Base-by-base conservation (phyloP, 2,113 vertebrate genomes). In the Siniperca chuatsi region DNA sequence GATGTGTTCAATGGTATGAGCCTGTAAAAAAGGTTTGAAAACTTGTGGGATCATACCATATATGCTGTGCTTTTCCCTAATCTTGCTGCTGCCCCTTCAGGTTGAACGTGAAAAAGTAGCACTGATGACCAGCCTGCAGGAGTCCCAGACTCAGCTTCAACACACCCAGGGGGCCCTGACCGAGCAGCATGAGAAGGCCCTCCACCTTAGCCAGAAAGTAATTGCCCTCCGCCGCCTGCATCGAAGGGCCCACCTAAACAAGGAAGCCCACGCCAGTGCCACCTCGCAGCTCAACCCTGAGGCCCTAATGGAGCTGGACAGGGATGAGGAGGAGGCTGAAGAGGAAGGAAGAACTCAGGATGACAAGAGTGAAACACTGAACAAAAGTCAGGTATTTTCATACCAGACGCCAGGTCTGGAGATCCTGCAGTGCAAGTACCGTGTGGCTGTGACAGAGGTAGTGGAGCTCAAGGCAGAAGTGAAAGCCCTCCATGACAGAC, bases 341-440 rank as follows among this genome's bases (percentile, higher is more conserved):
- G 86, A 84, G 4, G 70, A 84, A 12, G 83, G 73, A 0, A 96
- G 95, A 54, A 81, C 93, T 13, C 96, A 96, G 0, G 92, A 93
- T 13, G 96, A 96, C 71, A 96, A 95, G 89, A 79, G 25, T 55
- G 96, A 96, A 50, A 85, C 54, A 2, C 29, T 81, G 12, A 86
- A 67, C 52, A 86, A 79, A 80, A 76, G 84, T 78, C 80, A 88
- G 23, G 4, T 90, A 35, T 94, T 97, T 0, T 44, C 93, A 0
- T 96, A 96, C 77, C 97, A 97, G 87, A 95, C 96, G 10, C 96
- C 97, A 4, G 97, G 97, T 67, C 92, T 98, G 66, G 98, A 99
- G 93, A 97, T 99, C 81, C 92, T 99, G n/a, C 97, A 99, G 79
- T 98, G 97, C 92, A 99, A 99, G 93, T 99, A 99, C 87, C 96